phyloP scores from a whole-genome alignment of 30 jellyfish, hydroid and myxozoan species.

The Chrysaora quinquecirrha region DNA sequence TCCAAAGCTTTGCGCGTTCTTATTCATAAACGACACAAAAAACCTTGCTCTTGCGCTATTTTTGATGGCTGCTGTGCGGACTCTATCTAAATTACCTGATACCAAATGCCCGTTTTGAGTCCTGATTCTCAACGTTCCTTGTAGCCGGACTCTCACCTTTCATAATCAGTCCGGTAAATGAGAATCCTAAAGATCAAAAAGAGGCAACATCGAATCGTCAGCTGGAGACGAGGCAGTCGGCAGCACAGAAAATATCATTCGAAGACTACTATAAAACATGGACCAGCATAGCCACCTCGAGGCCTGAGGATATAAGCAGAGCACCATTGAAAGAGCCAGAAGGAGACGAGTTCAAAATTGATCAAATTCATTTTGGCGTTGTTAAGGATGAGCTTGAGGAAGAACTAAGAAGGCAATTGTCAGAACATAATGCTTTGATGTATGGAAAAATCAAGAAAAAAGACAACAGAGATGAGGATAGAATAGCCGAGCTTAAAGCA shows the following conservation, averaged over 20 bases:
- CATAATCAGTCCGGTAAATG: slow-evolving; percentile 15
- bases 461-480: slow-evolving; percentile 18
- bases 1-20: no score
- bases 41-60: no score
- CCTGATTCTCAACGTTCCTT: no score
- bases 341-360: slow-evolving; percentile 21
- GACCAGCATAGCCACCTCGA: slow-evolving; percentile 70
- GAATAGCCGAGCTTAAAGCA: slow-evolving; percentile 63
- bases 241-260: slow-evolving; percentile 37
- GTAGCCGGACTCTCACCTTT: slow-evolving; percentile 68
- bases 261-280: slow-evolving; percentile 72
- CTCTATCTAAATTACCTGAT: no score
- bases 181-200: not conserved
- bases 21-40: no score
- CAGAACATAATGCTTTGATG: slow-evolving; percentile 71
- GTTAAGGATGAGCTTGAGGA: slow-evolving; percentile 61
- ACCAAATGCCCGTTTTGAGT: no score
- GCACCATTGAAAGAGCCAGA: slow-evolving; percentile 7
- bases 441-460: slow-evolving; percentile 56
- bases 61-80: no score
- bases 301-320: slow-evolving; percentile 33
- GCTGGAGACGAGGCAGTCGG: not conserved
- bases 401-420: slow-evolving; percentile 59
- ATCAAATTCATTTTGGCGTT: slow-evolving; percentile 54
- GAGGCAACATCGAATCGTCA: not conserved